Base-by-base conservation (phyloP, 2,888 invertebrate genomes). In the Tipula confusa region DNA sequence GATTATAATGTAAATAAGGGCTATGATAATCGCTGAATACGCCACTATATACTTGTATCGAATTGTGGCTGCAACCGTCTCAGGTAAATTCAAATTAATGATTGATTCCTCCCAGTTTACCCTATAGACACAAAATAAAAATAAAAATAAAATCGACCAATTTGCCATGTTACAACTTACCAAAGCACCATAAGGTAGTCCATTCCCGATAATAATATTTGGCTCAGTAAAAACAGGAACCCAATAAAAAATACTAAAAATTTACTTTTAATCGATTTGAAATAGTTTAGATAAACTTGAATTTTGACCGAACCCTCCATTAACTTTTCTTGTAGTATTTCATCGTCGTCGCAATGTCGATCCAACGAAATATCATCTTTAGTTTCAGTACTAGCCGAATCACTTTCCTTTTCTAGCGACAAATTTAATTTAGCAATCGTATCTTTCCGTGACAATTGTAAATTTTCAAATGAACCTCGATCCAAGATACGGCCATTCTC, bases 131-230 rank as follows among this genome's bases (percentile, higher is more conserved):
- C 85, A 94, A 29, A 29, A 28, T 80, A 43, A n/a, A 1, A 24
- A 29, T 29, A 18, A 11, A 43, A 82, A 29, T 28, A 24, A 82
- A 13, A 38, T 33, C 2, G 13, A 38, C 28, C 24, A 24, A 64
- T 31, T 24, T 48, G 28, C n/a, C n/a, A n/a, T n/a, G n/a, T 11
- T 33, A 28, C 2, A 24, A 86, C 86, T 86, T 88, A 93, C 95
- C 95, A 95, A 86, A 91, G 93, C 85, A 94, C 94, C 0, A 95
- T 91, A 91, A 95, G 96, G 86, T 92, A 95, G 86, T 96, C 96
- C 0, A 93, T 91, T 0, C 92, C 92, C 15, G 93, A 94, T 0
- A 93, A 93, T 28, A 92, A 89, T 0, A 90, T 88, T 87, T 95
- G 94, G 0, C 94, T 91, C 2, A 93, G 83, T 0, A 93, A 15